Conservation (phyloP, 2,888 invertebrate genomes). For the Rhimphoctona megacephalus region DNA sequence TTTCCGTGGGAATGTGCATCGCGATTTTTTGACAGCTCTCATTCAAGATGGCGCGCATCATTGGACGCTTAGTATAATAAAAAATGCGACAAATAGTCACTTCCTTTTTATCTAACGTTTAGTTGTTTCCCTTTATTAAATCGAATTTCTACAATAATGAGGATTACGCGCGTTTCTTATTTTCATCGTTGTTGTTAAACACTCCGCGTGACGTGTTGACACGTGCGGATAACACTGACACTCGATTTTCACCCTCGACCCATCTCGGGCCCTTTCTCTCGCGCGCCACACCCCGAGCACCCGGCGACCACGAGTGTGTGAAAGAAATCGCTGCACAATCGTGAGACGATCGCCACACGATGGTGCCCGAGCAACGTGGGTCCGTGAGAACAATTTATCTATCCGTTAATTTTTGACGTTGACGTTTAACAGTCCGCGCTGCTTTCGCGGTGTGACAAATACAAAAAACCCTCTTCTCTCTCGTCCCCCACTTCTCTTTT, state of each 20-base stretch:
- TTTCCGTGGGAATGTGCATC: background rate
- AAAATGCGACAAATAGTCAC: background rate
- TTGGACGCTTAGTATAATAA: background rate
- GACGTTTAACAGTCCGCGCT: slow-evolving; percentile 5
- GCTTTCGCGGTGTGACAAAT: background rate
- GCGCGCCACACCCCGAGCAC: slow-evolving; percentile 22
- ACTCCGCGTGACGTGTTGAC: background rate
- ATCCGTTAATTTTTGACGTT: slow-evolving; percentile 4
- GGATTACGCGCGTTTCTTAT: background rate
- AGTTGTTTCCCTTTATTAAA: background rate
- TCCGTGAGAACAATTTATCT: background rate
- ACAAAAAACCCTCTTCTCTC: background rate
- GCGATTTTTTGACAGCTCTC: background rate
- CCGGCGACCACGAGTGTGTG: slow-evolving; percentile 4
- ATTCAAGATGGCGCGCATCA: slow-evolving; percentile 18
- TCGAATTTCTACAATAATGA: background rate
- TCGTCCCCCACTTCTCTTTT: background rate
- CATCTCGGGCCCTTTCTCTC: slow-evolving; percentile 18
- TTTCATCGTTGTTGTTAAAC: background rate
- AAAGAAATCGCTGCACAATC: background rate
- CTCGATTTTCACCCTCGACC: background rate
- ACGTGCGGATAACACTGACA: slow-evolving; percentile 19
- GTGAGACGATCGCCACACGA: background rate
- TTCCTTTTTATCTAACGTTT: background rate
- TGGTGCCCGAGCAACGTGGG: background rate